Conservation (phyloP, 1,140 invertebrate genomes). For the Caenorhabditis remanei region DNA sequence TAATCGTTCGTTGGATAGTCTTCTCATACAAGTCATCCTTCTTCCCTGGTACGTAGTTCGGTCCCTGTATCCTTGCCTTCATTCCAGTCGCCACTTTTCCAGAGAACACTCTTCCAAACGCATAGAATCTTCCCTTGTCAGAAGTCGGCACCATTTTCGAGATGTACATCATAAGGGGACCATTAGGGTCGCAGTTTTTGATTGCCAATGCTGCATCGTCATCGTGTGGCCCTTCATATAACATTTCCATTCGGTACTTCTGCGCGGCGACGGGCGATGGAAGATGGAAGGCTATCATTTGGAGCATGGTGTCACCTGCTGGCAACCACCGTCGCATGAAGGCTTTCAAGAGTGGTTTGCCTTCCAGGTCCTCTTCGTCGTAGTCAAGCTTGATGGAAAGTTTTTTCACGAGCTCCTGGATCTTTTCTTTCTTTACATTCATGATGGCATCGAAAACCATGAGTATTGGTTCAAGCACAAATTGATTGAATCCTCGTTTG, state of each 20-base stretch:
- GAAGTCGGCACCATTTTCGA: slow-evolving; percentile 99
- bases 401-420: slow-evolving; percentile 87
- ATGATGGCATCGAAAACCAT: slow-evolving; percentile 92
- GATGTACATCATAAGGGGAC: slow-evolving; percentile 99
- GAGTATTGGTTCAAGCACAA: slow-evolving; percentile 98
- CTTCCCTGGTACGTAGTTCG: slow-evolving; percentile 95
- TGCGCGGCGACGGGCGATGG: slow-evolving; percentile 98
- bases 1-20: slow-evolving; percentile 89
- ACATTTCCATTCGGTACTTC: slow-evolving; percentile 98
- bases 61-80: slow-evolving; percentile 97
- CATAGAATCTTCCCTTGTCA: slow-evolving; percentile 99
- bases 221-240: slow-evolving; percentile 96
- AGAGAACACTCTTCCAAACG: slow-evolving; percentile 99
- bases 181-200: slow-evolving; percentile 93
- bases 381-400: slow-evolving; percentile 90
- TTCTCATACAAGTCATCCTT: slow-evolving; percentile 99
- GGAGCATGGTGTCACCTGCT: slow-evolving; percentile 97
- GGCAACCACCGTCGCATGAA: slow-evolving; percentile 99
- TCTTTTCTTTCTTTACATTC: slow-evolving; percentile 97
- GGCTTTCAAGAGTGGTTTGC: slow-evolving; percentile 81
- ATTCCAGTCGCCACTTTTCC: slow-evolving; percentile 92
- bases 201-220: slow-evolving; percentile 89
- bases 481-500: slow-evolving; percentile 97
- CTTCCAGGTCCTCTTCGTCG: slow-evolving; percentile 94
- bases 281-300: slow-evolving; percentile 99